These are phyloP conservation scores for Hyaena hyaena DNA, from an alignment of 2,113 vertebrate species.

Conservation along the genomic window DNA sequence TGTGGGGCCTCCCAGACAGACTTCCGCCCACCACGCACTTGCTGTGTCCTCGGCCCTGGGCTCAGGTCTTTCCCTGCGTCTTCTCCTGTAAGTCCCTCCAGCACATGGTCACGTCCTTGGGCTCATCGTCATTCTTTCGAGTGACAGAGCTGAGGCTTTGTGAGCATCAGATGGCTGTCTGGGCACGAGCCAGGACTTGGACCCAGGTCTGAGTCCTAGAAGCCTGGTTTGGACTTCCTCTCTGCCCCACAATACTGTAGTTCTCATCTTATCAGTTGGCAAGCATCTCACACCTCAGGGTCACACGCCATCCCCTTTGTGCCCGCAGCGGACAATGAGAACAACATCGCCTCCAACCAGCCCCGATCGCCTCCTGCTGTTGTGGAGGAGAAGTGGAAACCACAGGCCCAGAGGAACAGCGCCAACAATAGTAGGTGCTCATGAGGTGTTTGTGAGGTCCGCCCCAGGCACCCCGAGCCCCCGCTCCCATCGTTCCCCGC, in stretches of 20 bases:
- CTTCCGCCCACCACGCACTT: background rate
- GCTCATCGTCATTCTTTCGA: background rate
- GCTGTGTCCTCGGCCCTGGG: fast-evolving
- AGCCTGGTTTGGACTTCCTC: background rate
- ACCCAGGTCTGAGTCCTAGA: background rate
- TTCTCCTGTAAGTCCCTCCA: background rate
- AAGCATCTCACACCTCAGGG: background rate
- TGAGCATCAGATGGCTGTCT: too few species aligned
- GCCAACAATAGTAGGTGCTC: slow-evolving; percentile 92
- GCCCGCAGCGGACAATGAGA: slow-evolving; percentile 95
- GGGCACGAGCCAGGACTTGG: background rate
- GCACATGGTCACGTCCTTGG: fast-evolving
- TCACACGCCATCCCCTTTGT: slow-evolving; percentile 64
- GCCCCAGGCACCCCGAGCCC: background rate
- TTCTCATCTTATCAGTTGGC: background rate
- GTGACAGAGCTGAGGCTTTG: background rate
- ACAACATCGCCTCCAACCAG: slow-evolving; percentile 94
- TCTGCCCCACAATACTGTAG: fast-evolving
- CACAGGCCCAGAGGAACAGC: slow-evolving; percentile 93
- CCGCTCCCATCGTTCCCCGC: fast-evolving
- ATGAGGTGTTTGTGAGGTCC: background rate
- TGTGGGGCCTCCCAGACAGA: background rate
- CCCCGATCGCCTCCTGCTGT: slow-evolving; percentile 89
- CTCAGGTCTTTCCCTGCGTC: background rate
- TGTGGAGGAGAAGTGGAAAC: slow-evolving; percentile 95